Evolutionary conservation across 2,797 vertebrate genomes (phyloP), one percentile per base, ranked within the genome.

Genomic region (Enteromius viviparus): DNA sequence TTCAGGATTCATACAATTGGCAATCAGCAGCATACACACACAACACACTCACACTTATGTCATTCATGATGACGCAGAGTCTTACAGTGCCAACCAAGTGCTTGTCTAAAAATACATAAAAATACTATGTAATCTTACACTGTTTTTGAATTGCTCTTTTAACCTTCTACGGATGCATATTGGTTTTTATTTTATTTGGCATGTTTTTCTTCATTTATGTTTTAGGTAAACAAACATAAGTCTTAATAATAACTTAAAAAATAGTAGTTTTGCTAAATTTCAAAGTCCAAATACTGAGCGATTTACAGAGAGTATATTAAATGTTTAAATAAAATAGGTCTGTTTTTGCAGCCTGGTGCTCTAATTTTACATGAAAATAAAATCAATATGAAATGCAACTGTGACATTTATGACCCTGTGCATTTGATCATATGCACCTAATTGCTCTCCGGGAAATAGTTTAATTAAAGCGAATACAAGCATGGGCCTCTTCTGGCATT

Each of bases 1-100:
- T 69, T 71, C 26, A 53, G 60, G 42, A 60, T 76, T 85, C 83
- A 84, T 87, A 81, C 83, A 81, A 64, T 47, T 78, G 72, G 42
- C 70, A 80, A 66, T 71, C 45, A 60, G 23, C 72, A 34, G 65
- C 55, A 53, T 69, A 76, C 53, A 49, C 74, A 60, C 49, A 79
- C 64, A 58, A 74, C 79, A 55, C 34, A 10, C 65, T 68, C 55
- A 71, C 45, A 66, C 81, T 40, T 58, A 55, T 34, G 45, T 70
- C 45, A 78, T 71, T 71, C 42, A 64, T 19, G 45, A 76, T 80
- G 60, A 82, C 17, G 49, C 65, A 83, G n/a, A 34, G n/a, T n/a
- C 26, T 78, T 17, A 78, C 40, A 49, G 40, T 45, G 29, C 14
- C 64, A n/a, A 66, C 10, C 45, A 19, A 60, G 68, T 34, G n/a